Evolutionary conservation across 2,113 vertebrate genomes (phyloP).

Genomic region (Mesembrinibis cayennensis): DNA sequence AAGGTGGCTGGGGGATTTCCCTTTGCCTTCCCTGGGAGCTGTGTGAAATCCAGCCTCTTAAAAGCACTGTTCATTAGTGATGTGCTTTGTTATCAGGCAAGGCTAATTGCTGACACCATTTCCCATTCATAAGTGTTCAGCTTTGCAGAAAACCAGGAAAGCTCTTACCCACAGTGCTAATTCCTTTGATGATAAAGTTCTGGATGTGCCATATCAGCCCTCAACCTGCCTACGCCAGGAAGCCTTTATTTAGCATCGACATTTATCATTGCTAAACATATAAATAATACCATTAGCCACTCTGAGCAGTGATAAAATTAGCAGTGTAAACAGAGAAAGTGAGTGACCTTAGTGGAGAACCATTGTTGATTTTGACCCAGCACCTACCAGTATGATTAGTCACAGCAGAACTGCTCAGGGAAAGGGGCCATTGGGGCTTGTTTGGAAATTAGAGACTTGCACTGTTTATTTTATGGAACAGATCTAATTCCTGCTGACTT

Average conservation of each 20-base stretch:
- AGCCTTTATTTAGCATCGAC: slow-evolving; percentile 66
- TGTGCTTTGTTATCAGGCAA: neutral
- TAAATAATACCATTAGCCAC: slow-evolving; percentile 74
- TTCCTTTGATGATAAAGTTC: slow-evolving; percentile 58
- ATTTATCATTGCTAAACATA: slow-evolving; percentile 71
- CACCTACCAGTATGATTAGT: slow-evolving; percentile 73
- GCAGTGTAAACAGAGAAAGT: slow-evolving; percentile 73
- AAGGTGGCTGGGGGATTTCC: neutral
- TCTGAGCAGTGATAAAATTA: slow-evolving; percentile 77
- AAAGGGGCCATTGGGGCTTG: slow-evolving; percentile 54
- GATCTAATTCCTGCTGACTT: slow-evolving; percentile 47
- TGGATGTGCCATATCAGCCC: slow-evolving; percentile 62
- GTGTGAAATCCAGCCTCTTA: neutral
- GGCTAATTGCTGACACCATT: neutral
- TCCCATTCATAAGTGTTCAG: slow-evolving; percentile 29
- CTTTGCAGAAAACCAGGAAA: slow-evolving; percentile 39
- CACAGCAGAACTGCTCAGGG: slow-evolving; percentile 50
- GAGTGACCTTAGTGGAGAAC: slow-evolving; percentile 70
- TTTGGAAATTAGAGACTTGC: slow-evolving; percentile 57
- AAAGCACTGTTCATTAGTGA: neutral
- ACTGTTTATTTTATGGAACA: slow-evolving; percentile 55
- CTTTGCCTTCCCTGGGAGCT: neutral
- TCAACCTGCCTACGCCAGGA: slow-evolving; percentile 51
- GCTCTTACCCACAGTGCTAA: slow-evolving; percentile 5
- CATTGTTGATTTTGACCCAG: slow-evolving; percentile 75